Conservation (phyloP, 2,113 vertebrate species). For the Craseonycteris thonglongyai region DNA sequence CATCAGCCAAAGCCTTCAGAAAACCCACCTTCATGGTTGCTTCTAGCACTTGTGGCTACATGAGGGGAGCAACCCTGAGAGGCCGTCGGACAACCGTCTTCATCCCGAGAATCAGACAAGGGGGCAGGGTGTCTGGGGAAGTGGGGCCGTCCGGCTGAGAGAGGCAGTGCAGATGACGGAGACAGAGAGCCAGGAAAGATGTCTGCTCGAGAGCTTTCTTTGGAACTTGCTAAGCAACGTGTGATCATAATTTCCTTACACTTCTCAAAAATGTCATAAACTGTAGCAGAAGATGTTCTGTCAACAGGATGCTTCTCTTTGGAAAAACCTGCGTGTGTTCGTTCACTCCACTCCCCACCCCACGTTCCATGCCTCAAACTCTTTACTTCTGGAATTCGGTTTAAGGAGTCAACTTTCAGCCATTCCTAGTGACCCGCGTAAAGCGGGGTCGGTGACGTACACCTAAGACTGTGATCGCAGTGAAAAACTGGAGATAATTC, state of each 20-base stretch:
- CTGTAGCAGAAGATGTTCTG: not conserved
- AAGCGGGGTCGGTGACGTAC: too few species aligned
- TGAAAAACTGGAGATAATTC: not conserved
- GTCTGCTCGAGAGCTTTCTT: not conserved
- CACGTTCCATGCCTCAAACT: not conserved
- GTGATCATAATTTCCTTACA: too few species aligned
- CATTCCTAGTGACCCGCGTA: not conserved
- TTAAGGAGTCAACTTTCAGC: too few species aligned
- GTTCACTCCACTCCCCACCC: too few species aligned
- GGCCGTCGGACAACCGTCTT: accelerated
- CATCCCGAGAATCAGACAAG: not conserved
- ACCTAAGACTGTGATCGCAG: not conserved
- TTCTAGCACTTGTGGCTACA: not conserved
- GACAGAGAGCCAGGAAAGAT: not conserved
- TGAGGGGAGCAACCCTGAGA: not conserved
- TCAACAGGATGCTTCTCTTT: not conserved
- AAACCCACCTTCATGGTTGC: too few species aligned
- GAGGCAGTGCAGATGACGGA: accelerated
- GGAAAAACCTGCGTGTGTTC: not conserved
- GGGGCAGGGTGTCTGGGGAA: not conserved
- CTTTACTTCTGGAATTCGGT: too few species aligned
- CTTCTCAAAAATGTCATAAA: not conserved
- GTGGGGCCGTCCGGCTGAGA: accelerated
- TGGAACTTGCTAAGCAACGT: not conserved
- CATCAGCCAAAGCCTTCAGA: not conserved